Percentiles rank a stretch among this genome's conserved stretches.
These are phyloP conservation scores for Tyto alba DNA, from an alignment of 2,113 vertebrate species.

Conservation along the genomic window DNA sequence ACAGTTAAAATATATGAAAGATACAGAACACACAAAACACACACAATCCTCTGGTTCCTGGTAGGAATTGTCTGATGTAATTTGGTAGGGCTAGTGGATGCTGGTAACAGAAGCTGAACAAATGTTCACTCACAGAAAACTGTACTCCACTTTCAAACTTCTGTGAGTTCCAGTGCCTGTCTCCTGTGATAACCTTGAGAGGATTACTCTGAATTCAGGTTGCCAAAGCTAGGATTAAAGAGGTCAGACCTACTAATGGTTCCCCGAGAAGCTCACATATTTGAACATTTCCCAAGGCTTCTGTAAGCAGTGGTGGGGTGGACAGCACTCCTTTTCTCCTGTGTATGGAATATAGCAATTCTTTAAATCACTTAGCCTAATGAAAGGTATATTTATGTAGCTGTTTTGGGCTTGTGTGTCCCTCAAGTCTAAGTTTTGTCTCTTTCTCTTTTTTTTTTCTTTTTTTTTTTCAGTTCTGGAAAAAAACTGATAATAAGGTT, in stretches of 20 bases:
- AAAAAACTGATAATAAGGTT: neutral
- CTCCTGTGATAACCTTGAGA: neutral
- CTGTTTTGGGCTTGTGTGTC: neutral
- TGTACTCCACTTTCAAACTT: neutral
- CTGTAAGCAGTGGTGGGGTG: accelerated
- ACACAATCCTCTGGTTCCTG: neutral
- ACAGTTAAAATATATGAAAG: neutral
- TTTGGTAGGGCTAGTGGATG: neutral
- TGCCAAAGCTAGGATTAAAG: neutral
- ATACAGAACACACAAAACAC: neutral
- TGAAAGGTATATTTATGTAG: neutral
- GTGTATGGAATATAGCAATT: neutral
- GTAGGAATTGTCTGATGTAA: neutral
- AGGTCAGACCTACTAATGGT: neutral
- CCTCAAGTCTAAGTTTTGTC: neutral
- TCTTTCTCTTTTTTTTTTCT: neutral
- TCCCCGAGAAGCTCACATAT: neutral
- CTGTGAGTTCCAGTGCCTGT: neutral
- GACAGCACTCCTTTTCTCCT: neutral
- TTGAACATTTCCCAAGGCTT: neutral
- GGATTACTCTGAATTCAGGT: neutral
- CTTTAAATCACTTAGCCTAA: neutral
- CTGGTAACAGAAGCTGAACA: neutral
- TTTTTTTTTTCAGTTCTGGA: neutral
- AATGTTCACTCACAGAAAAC: neutral